Base-by-base conservation (phyloP, 2,113 vertebrate genomes). In the Platichthys stellatus region DNA sequence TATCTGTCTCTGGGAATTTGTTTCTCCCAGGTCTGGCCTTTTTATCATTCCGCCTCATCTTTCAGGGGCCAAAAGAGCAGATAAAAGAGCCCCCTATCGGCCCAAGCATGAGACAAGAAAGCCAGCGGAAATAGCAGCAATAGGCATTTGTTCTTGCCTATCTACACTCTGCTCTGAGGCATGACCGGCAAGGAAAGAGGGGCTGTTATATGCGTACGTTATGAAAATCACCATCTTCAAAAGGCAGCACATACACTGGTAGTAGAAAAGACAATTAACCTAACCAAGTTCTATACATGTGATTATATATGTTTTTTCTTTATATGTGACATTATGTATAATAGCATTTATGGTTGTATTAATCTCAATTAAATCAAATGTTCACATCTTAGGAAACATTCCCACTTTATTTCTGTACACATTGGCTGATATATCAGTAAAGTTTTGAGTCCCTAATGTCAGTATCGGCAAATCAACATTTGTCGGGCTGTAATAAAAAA, bases 1-100 rank as follows among this genome's bases (percentile, higher is more conserved):
- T 81, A 82, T 86, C 84, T 31, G 67, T 75, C 76, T 47, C 57
- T 62, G 62, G 26, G 20, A 73, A 82, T 88, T 75, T 86, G 67
- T 82, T 84, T 72, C 51, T 69, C 57, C 65, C 60, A 60, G 71
- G 72, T 78, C 81, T 67, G 64, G 71, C 64, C 47, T 66, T 85
- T 77, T 76, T 82, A 88, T 85, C 64, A 1, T 57, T 35, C 54
- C 20, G 59, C 69, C 11, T 79, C 72, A 75, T 82, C 76, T 78
- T 78, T 76, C 54, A 45, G 68, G 63, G 78, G 62, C 71, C 74
- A 78, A 76, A 76, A 61, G 59, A 60, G 54, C 65, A 74, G 84
- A 89, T 84, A 77, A 86, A 88, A 81, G 58, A 72, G 56, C 43
- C 69, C 81, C 61, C 67, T 76, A 65, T 71, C 28, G 3, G 67